Evolutionary conservation across 2,797 vertebrate genomes (phyloP).

Genomic region (Zalophus californianus): DNA sequence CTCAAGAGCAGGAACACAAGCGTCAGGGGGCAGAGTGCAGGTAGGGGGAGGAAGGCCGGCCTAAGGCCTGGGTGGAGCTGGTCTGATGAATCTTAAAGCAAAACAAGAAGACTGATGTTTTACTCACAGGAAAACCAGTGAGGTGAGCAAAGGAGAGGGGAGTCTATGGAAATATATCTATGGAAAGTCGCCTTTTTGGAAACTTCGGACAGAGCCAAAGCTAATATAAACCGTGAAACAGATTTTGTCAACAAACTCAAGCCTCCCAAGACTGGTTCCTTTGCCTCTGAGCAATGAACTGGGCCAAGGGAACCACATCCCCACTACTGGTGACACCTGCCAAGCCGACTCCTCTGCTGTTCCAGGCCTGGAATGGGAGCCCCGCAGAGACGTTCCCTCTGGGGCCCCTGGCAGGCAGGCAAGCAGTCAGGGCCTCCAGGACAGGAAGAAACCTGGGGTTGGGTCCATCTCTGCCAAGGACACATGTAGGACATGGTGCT

Average conservation of each 20-base stretch:
- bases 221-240: constrained; percentile 73
- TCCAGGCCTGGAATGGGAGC: not conserved
- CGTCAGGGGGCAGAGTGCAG: not conserved
- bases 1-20: not conserved
- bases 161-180: not conserved
- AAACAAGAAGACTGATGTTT: not conserved
- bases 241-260: constrained; percentile 76
- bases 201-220: constrained; percentile 76
- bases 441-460: not conserved
- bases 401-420: not conserved
- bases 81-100: not conserved
- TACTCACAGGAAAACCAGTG: not conserved
- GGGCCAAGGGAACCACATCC: not conserved
- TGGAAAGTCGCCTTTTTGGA: constrained; percentile 77
- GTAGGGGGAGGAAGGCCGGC: not conserved
- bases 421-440: not conserved
- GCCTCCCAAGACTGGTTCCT: not conserved
- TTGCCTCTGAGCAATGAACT: not conserved
- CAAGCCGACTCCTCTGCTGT: not conserved
- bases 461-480: not conserved
- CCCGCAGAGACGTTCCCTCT: not conserved
- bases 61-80: not conserved
- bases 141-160: not conserved
- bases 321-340: not conserved
- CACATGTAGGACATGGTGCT: not conserved